phyloP scores from a whole-genome alignment of 2,113 vertebrate genomes.

The Onychostoma macrolepis region DNA sequence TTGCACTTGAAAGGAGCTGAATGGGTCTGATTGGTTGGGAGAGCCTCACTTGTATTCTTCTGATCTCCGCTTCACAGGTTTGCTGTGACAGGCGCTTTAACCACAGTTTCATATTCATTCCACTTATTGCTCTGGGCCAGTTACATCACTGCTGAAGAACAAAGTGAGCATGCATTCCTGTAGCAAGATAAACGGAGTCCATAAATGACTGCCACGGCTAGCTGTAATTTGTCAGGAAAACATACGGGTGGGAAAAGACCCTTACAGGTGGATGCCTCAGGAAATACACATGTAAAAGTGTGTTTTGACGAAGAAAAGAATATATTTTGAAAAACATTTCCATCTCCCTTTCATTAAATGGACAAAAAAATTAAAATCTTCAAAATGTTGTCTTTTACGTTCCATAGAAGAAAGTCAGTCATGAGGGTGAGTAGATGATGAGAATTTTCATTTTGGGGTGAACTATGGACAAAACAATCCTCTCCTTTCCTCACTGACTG shows the following conservation, averaged over 20 bases:
- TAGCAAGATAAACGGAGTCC: conserved; percentile 29
- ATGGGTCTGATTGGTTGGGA: conserved; percentile 36
- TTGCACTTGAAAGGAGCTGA: conserved; percentile 43
- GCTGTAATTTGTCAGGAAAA: conserved; percentile 18
- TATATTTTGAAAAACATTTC: not conserved
- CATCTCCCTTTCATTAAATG: not conserved
- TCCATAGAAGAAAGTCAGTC: not conserved
- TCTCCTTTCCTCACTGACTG: not conserved
- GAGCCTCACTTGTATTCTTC: conserved; percentile 1
- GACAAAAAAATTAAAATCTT: not conserved
- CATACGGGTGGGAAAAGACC: conserved; percentile 26
- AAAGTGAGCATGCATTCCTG: conserved; percentile 49
- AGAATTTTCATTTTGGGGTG: not conserved
- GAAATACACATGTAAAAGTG: not conserved
- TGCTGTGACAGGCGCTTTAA: conserved; percentile 36
- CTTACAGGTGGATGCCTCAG: not conserved
- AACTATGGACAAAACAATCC: not conserved
- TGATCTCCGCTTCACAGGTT: conserved; percentile 46
- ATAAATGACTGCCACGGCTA: conserved; percentile 26
- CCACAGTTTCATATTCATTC: conserved; percentile 42
- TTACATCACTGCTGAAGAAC: conserved; percentile 49
- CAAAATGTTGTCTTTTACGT: not conserved
- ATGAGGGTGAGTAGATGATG: not conserved
- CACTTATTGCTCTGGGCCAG: conserved; percentile 37
- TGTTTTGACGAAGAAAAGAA: not conserved